These are phyloP conservation scores for Bradynema listronoti DNA, from an alignment of 1,140 invertebrate genomes.

Conservation along the genomic window DNA sequence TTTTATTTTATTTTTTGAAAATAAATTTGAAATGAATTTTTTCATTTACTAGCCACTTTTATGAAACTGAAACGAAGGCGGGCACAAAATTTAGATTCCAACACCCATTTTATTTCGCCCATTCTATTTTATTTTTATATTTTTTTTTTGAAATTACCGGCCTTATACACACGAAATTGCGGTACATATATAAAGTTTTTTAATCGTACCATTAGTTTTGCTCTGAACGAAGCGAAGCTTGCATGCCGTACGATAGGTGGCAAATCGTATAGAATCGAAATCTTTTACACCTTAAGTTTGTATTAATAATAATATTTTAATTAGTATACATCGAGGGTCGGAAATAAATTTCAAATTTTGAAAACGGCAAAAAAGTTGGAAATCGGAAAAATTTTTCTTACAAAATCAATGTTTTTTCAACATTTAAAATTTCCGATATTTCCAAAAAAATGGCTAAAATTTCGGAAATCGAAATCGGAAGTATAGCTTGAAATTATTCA, in stretches of 20 bases:
- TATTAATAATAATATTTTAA: conserved; percentile 18
- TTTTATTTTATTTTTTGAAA: no score
- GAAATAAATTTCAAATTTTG: background rate
- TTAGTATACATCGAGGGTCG: background rate
- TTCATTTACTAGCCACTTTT: no score
- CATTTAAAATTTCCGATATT: background rate
- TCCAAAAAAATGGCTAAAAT: background rate
- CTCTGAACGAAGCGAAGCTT: conserved; percentile 94
- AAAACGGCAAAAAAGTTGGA: no score
- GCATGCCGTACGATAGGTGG: conserved; percentile 89
- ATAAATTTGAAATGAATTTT: no score
- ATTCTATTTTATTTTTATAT: no score
- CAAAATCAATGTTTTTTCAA: background rate
- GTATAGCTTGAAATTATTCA: conserved; percentile 3
- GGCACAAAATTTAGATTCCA: no score
- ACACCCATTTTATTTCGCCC: no score
- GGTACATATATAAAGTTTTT: no score
- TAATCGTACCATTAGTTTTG: conserved; percentile 71
- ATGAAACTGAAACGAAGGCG: no score
- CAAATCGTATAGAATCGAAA: conserved; percentile 88
- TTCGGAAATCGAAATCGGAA: conserved; percentile 2
- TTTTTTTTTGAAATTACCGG: no score
- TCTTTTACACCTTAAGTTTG: conserved; percentile 70
- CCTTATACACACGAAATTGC: no score
- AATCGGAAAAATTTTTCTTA: background rate